Conservation (phyloP, 37 sponge, comb jelly and placozoan genomes). For the Halisarca cf. caerulea region DNA sequence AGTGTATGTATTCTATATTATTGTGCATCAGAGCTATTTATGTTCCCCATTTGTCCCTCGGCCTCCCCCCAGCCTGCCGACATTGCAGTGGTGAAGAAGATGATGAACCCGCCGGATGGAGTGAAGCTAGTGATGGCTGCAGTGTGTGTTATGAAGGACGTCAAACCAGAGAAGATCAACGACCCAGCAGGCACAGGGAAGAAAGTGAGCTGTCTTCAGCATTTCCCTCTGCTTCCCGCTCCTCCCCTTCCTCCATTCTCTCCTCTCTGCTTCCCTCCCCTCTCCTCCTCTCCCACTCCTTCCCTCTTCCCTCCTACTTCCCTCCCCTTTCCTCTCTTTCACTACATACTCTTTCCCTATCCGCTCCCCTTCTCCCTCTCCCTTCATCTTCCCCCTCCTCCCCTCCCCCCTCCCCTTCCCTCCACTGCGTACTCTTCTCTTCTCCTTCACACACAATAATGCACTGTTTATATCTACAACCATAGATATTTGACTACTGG, state of each 20-base stretch:
- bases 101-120: constrained; percentile 97
- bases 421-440: no score
- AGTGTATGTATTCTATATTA: no score
- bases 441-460: no score
- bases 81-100: constrained; percentile 94
- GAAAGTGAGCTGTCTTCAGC: constrained; percentile 39
- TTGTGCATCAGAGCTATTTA: background rate
- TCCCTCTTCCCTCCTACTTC: no score
- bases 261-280: no score
- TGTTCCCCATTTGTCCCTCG: background rate
- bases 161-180: constrained; percentile 95
- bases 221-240: background rate
- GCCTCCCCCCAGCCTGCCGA: constrained; percentile 75
- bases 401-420: no score
- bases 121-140: constrained; percentile 98
- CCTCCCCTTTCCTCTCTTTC: no score
- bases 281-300: no score
- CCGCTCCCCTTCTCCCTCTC: no score
- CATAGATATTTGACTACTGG: constrained; percentile 96
- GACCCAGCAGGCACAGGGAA: constrained; percentile 89
- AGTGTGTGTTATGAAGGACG: constrained; percentile 97
- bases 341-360: no score
- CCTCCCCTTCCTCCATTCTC: background rate
- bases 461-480: constrained; percentile 16
- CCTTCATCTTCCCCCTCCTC: no score